phyloP scores from a whole-genome alignment of 2,113 vertebrate genomes.

The Corythornis madagascariensis region DNA sequence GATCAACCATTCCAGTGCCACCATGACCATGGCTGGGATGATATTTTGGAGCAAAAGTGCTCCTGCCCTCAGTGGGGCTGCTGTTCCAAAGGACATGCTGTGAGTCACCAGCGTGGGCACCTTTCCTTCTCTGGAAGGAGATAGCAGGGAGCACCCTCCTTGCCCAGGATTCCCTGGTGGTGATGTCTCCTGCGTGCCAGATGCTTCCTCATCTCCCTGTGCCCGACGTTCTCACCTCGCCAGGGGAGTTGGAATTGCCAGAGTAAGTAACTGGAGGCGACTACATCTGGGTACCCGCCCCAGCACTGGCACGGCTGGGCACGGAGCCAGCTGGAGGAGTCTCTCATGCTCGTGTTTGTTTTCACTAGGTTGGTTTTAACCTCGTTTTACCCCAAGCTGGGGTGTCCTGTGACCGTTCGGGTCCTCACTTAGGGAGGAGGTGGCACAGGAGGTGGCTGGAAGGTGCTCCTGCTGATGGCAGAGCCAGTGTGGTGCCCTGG shows the following conservation, averaged over 20 bases:
- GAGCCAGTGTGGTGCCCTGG: neutral
- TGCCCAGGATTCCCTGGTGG: neutral
- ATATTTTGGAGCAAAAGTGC: no score
- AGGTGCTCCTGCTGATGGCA: neutral
- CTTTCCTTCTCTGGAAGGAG: neutral
- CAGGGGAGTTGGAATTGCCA: slow-evolving; percentile 1
- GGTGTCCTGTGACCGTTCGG: rapidly evolving
- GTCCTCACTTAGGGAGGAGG: neutral
- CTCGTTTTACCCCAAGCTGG: neutral
- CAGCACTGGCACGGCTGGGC: neutral
- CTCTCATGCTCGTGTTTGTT: neutral
- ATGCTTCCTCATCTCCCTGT: neutral
- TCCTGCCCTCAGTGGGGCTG: no score
- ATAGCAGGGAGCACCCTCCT: neutral
- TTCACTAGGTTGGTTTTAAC: neutral
- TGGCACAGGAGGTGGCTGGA: rapidly evolving
- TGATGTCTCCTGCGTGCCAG: neutral
- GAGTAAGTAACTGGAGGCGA: neutral
- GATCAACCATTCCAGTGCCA: no score
- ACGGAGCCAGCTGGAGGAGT: neutral
- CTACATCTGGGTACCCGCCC: slow-evolving; percentile 20
- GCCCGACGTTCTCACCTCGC: neutral
- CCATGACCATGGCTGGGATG: no score
- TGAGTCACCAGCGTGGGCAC: rapidly evolving
- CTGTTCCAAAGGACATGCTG: no score